Conservation (phyloP, 2,888 invertebrate genomes). For the Epistrophe eligans region DNA sequence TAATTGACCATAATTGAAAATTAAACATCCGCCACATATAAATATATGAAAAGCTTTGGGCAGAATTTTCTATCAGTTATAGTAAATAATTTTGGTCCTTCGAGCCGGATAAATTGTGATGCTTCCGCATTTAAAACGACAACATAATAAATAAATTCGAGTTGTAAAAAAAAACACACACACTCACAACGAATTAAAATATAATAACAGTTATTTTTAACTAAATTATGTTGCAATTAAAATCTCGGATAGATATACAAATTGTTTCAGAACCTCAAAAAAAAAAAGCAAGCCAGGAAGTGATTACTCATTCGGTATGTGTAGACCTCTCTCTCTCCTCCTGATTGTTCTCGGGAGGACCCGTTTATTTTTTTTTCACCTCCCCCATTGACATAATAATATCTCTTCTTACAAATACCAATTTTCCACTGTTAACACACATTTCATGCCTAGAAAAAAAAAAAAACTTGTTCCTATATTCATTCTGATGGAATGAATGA, state of each 20-base stretch:
- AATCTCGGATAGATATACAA: not conserved
- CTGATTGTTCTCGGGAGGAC: no score
- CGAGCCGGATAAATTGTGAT: slow-evolving; percentile 25
- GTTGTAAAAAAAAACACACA: not conserved
- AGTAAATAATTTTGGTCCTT: slow-evolving; percentile 26
- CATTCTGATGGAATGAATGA: slow-evolving; percentile 57
- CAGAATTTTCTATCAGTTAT: not conserved
- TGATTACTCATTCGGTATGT: slow-evolving; percentile 53
- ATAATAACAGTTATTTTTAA: not conserved
- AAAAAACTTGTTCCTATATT: slow-evolving; percentile 24
- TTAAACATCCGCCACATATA: not conserved
- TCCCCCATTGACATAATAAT: slow-evolving; percentile 1
- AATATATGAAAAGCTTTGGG: no score
- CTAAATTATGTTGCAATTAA: slow-evolving; percentile 39
- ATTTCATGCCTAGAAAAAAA: slow-evolving; percentile 42
- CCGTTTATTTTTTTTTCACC: not conserved
- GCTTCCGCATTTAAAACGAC: not conserved
- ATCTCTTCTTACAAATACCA: slow-evolving; percentile 26
- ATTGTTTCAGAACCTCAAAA: not conserved
- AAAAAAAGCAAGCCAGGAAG: not conserved
- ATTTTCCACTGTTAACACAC: slow-evolving; percentile 41
- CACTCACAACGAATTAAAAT: slow-evolving; percentile 2
- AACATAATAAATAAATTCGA: not conserved
- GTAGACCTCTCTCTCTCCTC: not conserved
- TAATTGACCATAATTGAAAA: slow-evolving; percentile 28